A percentile compares a stretch with the other conserved stretches of the same genome.
phyloP scores from a whole-genome alignment of 2,888 invertebrate genomes.

The Ganaspis brasiliensis region DNA sequence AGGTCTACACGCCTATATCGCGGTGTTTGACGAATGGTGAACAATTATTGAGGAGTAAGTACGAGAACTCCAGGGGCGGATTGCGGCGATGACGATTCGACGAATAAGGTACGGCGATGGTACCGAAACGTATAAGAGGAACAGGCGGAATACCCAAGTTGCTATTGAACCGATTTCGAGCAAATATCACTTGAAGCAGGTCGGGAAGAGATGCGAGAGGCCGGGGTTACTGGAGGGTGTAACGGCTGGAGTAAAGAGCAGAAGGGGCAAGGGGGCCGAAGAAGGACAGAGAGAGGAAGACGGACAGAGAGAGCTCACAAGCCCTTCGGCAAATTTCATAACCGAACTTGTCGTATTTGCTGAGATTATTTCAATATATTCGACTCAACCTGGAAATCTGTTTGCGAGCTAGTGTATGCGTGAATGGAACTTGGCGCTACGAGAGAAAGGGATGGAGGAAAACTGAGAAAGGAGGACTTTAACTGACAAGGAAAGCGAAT shows the following conservation, averaged over 20 bases:
- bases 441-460: slow-evolving; percentile 46
- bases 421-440: slow-evolving; percentile 78
- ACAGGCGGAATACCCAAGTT: slow-evolving; percentile 79
- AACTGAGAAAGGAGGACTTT: slow-evolving; percentile 49
- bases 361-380: slow-evolving; percentile 81
- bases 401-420: slow-evolving; percentile 80
- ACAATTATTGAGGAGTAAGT: slow-evolving; percentile 69
- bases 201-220: slow-evolving; percentile 67
- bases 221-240: slow-evolving; percentile 62
- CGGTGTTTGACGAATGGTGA: slow-evolving; percentile 68
- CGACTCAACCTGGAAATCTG: slow-evolving; percentile 80
- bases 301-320: slow-evolving; percentile 76
- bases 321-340: slow-evolving; percentile 81
- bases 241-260: slow-evolving; percentile 51
- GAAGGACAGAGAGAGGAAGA: slow-evolving; percentile 59
- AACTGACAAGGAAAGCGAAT: slow-evolving; percentile 18
- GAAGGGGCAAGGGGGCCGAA: slow-evolving; percentile 40
- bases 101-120: slow-evolving; percentile 57
- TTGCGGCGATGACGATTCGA: slow-evolving; percentile 64
- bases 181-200: slow-evolving; percentile 79
- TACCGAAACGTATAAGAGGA: slow-evolving; percentile 77
- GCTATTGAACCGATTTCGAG: slow-evolving; percentile 81
- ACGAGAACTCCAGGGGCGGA: slow-evolving; percentile 60
- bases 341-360: slow-evolving; percentile 81
- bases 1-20: slow-evolving; percentile 59